Evolutionary conservation across 2,797 vertebrate genomes (phyloP), one percentile per base, ranked within the genome.

Genomic region (Nasua narica): DNA sequence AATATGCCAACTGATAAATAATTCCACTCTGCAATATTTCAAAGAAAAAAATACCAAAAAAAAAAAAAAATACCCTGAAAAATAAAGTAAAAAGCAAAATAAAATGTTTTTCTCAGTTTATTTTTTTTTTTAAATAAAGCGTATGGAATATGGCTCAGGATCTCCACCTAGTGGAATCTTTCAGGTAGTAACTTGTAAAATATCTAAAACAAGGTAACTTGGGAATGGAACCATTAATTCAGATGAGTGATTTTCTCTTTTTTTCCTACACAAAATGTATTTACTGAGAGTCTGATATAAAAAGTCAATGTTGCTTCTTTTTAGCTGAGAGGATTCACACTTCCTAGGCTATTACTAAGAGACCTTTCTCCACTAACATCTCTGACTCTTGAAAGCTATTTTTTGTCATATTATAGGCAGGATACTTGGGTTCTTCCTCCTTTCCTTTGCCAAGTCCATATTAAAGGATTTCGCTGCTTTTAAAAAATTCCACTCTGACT

Each of bases 161-260:
- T 69, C 77, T 69, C 97, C 98, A 87, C 95, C 97, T 97, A 97
- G 96, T 97, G 98, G 96, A 50, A 16, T 50, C 7, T 77, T 79
- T 13, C 12, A 54, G 62, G 35, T 81, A n/a, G 35, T 46, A 77
- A n/a, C 23, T 74, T 83, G 70, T 37, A 76, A 88, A 81, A 37
- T 0, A 3, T 32, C 25, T 77, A 58, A 96, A 60, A 56, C 4
- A 27, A n/a, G n/a, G n/a, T n/a, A n/a, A n/a, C 21, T 15, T 72
- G 18, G 58, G 67, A 13, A n/a, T 29, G 16, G 40, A 3, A 4
- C 37, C 23, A 65, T 27, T n/a, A 35, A 86, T 27, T 70, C 50
- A 54, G 56, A 86, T 15, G 11, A 76, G 18, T 18, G 1, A 78
- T 82, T 54, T 7, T 27, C 13, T 29, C 25, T 46, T 15, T 43